These are phyloP conservation scores for Cladopsammia gracilis DNA, from an alignment of 64 coral and sea anemone genomes.

Conservation along the genomic window DNA sequence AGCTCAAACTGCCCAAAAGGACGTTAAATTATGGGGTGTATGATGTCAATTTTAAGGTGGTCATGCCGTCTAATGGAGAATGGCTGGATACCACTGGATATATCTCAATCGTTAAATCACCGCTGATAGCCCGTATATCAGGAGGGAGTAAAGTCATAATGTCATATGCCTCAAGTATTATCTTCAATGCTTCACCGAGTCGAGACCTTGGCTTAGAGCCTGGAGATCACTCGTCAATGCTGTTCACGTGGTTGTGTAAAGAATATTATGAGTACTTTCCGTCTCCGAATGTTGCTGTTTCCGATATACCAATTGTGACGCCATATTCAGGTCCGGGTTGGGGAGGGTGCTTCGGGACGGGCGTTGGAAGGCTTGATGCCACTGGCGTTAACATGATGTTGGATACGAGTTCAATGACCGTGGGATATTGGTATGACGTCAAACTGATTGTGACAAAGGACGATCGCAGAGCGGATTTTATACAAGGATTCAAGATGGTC, in stretches of 20 bases:
- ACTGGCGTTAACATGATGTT: constrained; percentile 6
- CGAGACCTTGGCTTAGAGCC: background rate
- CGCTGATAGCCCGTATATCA: constrained; percentile 13
- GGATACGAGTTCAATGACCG: constrained; percentile 23
- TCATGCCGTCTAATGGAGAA: too few species aligned
- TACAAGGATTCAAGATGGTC: constrained; percentile 63
- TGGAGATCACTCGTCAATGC: constrained; percentile 42
- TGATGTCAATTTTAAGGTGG: too few species aligned
- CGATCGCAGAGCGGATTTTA: background rate
- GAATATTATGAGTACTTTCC: constrained; percentile 56
- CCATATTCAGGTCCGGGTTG: too few species aligned
- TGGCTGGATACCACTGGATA: too few species aligned
- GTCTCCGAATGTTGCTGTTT: constrained; percentile 10
- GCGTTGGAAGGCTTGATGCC: background rate
- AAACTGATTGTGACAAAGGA: too few species aligned
- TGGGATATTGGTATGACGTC: background rate
- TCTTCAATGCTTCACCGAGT: too few species aligned
- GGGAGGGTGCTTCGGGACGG: too few species aligned
- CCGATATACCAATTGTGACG: background rate
- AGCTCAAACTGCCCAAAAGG: too few species aligned
- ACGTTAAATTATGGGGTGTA: too few species aligned
- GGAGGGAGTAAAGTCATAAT: constrained; percentile 35
- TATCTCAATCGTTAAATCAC: background rate
- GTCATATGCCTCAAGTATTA: background rate
- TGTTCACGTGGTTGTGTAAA: constrained; percentile 81